A percentile compares a stretch with the other conserved stretches of the same genome.
These are phyloP conservation scores for Scophthalmus maximus DNA, from an alignment of 2,113 vertebrate species.

Conservation along the genomic window DNA sequence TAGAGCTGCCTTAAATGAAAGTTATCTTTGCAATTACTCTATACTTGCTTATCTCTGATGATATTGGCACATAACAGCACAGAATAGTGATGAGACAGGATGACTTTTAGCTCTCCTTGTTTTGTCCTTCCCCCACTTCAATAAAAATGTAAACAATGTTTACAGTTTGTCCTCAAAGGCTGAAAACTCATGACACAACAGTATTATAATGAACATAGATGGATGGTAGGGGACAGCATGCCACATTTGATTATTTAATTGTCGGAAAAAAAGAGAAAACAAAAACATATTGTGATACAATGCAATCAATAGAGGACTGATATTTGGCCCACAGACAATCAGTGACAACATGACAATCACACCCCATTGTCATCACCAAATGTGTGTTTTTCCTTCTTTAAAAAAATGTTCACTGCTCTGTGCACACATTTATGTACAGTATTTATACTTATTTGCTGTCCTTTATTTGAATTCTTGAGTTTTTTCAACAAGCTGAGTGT, in stretches of 20 bases:
- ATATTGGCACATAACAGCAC: slow-evolving; percentile 58
- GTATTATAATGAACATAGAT: slow-evolving; percentile 42
- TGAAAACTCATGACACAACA: slow-evolving; percentile 45
- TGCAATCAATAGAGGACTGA: slow-evolving; percentile 6
- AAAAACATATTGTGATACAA: slow-evolving; percentile 5
- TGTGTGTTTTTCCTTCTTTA: not conserved
- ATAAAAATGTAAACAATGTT: slow-evolving; percentile 73
- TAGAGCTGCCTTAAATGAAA: slow-evolving; percentile 70
- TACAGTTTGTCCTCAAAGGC: slow-evolving; percentile 59
- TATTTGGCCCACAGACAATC: not conserved
- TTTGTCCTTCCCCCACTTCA: slow-evolving; percentile 63
- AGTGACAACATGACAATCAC: slow-evolving; percentile 1
- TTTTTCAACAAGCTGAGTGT: slow-evolving; percentile 21
- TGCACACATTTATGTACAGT: too few relatives aligned
- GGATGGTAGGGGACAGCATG: slow-evolving; percentile 33
- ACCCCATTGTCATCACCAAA: not conserved
- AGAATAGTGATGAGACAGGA: slow-evolving; percentile 73
- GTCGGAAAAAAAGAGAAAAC: not conserved
- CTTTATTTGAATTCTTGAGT: not conserved
- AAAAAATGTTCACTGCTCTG: not conserved
- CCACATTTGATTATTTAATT: slow-evolving; percentile 43
- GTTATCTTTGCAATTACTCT: slow-evolving; percentile 79
- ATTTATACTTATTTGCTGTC: not conserved
- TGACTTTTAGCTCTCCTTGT: slow-evolving; percentile 72
- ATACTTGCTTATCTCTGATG: slow-evolving; percentile 73